These are phyloP conservation scores for Centroberyx gerrardi DNA, from an alignment of 2,797 vertebrate species.

Conservation along the genomic window DNA sequence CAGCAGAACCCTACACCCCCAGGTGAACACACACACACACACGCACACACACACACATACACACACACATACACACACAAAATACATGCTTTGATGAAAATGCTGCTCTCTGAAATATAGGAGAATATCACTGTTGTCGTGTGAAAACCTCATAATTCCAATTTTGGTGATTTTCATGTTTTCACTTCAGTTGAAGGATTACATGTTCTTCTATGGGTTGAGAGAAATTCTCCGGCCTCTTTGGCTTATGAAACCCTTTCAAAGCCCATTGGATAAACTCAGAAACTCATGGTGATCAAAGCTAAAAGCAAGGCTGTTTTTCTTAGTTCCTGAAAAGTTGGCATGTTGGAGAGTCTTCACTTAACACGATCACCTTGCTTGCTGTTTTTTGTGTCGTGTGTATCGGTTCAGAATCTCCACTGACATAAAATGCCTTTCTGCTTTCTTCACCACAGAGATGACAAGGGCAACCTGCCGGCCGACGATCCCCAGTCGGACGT, in stretches of 20 bases:
- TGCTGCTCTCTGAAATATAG: background rate
- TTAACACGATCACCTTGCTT: background rate
- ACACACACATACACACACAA: background rate
- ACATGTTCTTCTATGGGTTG: no score
- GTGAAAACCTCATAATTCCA: no score
- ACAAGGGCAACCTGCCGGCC: conserved; percentile 90
- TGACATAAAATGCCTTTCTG: conserved; percentile 5
- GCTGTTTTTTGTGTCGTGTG: background rate
- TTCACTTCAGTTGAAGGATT: no score
- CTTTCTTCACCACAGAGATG: conserved; percentile 86
- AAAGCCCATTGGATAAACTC: no score
- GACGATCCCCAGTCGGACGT: conserved; percentile 91
- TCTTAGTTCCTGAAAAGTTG: background rate
- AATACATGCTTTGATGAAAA: background rate
- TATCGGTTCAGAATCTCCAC: background rate
- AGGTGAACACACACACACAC: conserved; percentile 83
- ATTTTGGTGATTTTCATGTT: no score
- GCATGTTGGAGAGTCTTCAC: background rate
- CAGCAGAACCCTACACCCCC: conserved; percentile 96
- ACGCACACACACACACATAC: conserved; percentile 14
- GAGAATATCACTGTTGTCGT: background rate
- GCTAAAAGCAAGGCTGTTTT: no score
- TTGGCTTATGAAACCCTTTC: no score
- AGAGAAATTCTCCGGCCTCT: no score
- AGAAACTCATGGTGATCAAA: no score